Percentiles rank a stretch among this genome's conserved stretches.
phyloP scores from a whole-genome alignment of 2,113 vertebrate genomes.

The Notechis scutatus region DNA sequence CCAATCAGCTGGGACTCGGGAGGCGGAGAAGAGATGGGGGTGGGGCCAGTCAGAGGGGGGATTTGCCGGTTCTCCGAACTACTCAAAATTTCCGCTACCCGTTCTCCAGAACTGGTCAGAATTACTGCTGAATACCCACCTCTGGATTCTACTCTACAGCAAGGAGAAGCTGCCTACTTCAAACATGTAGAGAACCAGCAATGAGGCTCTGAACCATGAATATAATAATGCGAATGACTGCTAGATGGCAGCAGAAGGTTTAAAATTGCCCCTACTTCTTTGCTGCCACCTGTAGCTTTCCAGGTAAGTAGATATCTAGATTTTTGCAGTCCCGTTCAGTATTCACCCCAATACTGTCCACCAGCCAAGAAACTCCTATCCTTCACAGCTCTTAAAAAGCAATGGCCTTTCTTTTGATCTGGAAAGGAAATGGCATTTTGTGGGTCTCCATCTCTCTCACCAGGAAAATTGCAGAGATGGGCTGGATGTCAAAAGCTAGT shows the following conservation, averaged over 20 bases:
- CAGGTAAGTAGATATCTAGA: not conserved
- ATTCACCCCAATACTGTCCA: not conserved
- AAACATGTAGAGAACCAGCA: not conserved
- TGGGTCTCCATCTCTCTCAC: not conserved
- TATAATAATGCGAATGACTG: not conserved
- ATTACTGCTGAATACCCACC: no score
- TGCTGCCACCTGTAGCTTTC: not conserved
- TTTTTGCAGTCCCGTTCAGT: not conserved
- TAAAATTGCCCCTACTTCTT: not conserved
- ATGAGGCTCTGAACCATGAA: not conserved
- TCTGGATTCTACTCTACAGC: not conserved
- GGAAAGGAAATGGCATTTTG: not conserved
- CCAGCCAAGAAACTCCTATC: not conserved
- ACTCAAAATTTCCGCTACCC: no score
- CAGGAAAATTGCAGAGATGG: not conserved
- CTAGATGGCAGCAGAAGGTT: not conserved
- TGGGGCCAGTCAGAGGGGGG: no score
- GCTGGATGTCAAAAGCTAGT: no score
- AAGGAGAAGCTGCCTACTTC: not conserved
- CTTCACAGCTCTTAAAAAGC: not conserved
- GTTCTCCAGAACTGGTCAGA: no score
- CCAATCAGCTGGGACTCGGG: no score
- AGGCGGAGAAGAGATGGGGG: no score
- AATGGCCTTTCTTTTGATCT: not conserved
- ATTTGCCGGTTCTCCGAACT: no score